These are phyloP conservation scores for Cheiracanthium punctorium DNA, from an alignment of 2,888 invertebrate species.

Conservation along the genomic window DNA sequence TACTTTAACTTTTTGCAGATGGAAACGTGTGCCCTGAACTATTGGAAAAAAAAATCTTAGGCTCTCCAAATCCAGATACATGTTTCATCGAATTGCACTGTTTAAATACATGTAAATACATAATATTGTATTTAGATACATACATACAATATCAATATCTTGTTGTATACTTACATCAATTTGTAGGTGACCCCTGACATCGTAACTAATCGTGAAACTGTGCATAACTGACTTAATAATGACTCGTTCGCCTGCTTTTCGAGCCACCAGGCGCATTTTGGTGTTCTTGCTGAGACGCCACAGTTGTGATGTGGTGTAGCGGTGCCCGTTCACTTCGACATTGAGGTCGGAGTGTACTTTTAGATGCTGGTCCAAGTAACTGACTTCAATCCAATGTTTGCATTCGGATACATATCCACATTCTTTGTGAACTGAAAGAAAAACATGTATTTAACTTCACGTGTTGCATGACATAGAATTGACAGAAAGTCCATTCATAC, in stretches of 20 bases:
- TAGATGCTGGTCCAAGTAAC: slow-evolving; percentile 80
- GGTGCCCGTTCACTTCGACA: slow-evolving; percentile 81
- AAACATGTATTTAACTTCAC: too few relatives aligned
- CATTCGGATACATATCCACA: slow-evolving; percentile 80
- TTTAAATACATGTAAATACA: too few relatives aligned
- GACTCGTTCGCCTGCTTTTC: slow-evolving; percentile 83
- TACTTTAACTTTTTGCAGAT: too few relatives aligned
- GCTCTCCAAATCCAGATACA: not conserved
- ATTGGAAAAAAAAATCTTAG: too few relatives aligned
- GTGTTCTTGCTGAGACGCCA: slow-evolving; percentile 22
- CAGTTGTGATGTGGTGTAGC: slow-evolving; percentile 48
- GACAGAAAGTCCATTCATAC: too few relatives aligned
- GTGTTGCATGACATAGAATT: too few relatives aligned
- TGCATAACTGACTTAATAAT: slow-evolving; percentile 83
- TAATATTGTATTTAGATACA: too few relatives aligned
- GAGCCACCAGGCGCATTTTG: slow-evolving; percentile 76
- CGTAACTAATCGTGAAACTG: slow-evolving; percentile 85
- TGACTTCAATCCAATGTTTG: slow-evolving; percentile 81
- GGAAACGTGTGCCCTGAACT: too few relatives aligned
- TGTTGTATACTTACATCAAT: slow-evolving; percentile 82
- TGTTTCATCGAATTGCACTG: not conserved
- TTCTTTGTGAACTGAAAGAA: slow-evolving; percentile 80
- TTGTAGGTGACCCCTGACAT: slow-evolving; percentile 81
- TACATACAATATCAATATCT: too few relatives aligned
- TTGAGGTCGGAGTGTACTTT: slow-evolving; percentile 81